Evolutionary conservation across 1,140 invertebrate genomes (phyloP), one percentile per base, ranked within the genome.

Genomic region (Apis dorsata): DNA sequence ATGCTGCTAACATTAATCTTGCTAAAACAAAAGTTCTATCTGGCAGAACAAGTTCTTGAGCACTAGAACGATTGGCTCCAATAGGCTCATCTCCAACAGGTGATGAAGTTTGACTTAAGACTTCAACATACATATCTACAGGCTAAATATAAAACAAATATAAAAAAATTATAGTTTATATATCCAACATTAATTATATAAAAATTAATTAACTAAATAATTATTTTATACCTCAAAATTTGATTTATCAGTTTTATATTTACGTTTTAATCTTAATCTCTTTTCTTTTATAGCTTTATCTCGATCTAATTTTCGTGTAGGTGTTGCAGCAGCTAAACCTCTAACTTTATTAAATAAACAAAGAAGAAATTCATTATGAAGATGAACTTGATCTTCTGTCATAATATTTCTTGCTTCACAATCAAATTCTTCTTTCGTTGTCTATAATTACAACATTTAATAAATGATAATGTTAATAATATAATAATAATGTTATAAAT

Each of bases 311-410:
- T 91, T 91, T 21, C 60, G 63, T 13, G 92, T 91, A 65, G 95
- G 94, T 55, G 95, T 95, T 12, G 94, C 92, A 65, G 95, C 94
- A 4, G 95, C 94, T 70, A 96, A 92, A 49, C 95, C 95, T 90
- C 97, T 96, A 21, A 97, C 96, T 94, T 96, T 97, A 84, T 97
- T 97, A 15, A 98, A 95, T 66, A 98, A 94, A 15, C 97, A 97
- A 13, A 98, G 91, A 11, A 98, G 93, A 91, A 98, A 98, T 88
- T 97, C 96, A 94, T 98, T 98, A 90, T 98, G 97, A 49, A 97
- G 94, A 92, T 96, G 96, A 59, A 97, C 95, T 92, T 97, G 95
- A 68, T 97, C 96, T 7, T 95, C 90, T 12, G 94, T 95, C 83
- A 98, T 93, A 2, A 97, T 93, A 90, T 95, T 95, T 59, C 97